Evolutionary conservation across 53 echinoderm and acorn worm species (phyloP), one percentile per base, ranked within the genome.

Genomic region (Hippasteria phrygiana): DNA sequence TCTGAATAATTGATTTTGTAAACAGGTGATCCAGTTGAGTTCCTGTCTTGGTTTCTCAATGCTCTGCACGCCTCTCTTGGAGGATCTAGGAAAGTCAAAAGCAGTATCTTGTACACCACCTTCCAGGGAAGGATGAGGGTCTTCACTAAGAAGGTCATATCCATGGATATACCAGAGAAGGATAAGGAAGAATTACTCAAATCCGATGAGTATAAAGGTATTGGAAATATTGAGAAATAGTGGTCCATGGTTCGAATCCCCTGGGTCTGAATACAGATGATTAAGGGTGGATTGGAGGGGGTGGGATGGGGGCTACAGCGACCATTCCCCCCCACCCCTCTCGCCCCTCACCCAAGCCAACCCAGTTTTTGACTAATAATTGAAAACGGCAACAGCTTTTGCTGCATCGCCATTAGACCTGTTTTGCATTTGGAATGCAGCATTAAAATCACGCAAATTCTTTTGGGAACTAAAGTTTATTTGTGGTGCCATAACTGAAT

Each of bases 41-140:
- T 98, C 43, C 87, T 98, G 63, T 93, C 98, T 41, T 98, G 98
- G 98, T 98, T 98, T 79, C 91, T 98, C 13, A 98, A 98, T 32
- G 95, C 98, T 17, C 92, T 98, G 17, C 98, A 98, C 46, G 87
- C 94, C 22, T 93, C 98, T 0, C 88, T 98, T 1, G 94, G 91
- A 2, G 98, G 98, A 26, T 91, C 88, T 35, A 92, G 91, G 56
- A 95, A 95, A 28, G 36, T 87, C 17, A 88, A 87, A 33, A 98
- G 98, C 83, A 98, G 95, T 69, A 84, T 90, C 54, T 63, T 98
- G 39, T 95, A 95, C 83, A 78, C 92, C 78, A 95, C 94, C 14
- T 98, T 95, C 89, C 98, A 98, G 48, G 98, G 98, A 1, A 74
- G 89, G 12, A 98, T 98, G 98, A 94, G 91, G 71, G 90, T 93